A percentile compares a stretch with the other conserved stretches of the same genome.
phyloP scores from a whole-genome alignment of 2,888 invertebrate species.

The Diloba caeruleocephala region DNA sequence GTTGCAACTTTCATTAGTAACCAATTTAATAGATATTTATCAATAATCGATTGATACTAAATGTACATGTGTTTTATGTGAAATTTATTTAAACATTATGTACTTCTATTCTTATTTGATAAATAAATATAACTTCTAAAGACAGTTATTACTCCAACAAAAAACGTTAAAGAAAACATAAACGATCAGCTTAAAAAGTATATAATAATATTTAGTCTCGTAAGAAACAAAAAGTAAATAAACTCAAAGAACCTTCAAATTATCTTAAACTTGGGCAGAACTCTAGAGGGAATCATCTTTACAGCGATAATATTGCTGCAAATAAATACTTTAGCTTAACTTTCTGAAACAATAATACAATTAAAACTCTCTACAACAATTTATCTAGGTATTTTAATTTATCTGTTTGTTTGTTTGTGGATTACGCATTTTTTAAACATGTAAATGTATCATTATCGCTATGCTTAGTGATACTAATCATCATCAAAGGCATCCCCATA shows the following conservation, averaged over 20 bases:
- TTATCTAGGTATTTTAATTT: constrained; percentile 9
- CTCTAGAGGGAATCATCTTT: constrained; percentile 22
- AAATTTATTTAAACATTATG: too few species aligned
- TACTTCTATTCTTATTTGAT: too few species aligned
- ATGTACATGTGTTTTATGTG: too few species aligned
- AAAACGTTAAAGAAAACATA: background rate
- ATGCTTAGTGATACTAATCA: too few species aligned
- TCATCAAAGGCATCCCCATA: too few species aligned
- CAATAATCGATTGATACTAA: too few species aligned
- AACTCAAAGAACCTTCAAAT: constrained; percentile 29
- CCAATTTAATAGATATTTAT: too few species aligned
- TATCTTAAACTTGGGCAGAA: constrained; percentile 24
- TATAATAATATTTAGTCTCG: constrained; percentile 6
- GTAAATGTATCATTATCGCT: too few species aligned
- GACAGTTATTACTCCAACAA: too few species aligned
- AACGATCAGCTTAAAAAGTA: background rate
- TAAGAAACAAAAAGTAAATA: constrained; percentile 13
- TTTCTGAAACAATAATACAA: constrained; percentile 27
- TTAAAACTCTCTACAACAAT: constrained; percentile 25
- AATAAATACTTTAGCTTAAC: constrained; percentile 29
- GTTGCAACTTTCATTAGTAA: too few species aligned
- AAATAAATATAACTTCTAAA: too few species aligned
- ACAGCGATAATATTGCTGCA: constrained; percentile 22
- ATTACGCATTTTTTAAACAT: background rate
- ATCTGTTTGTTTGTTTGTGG: background rate